phyloP scores from a whole-genome alignment of 1,140 invertebrate species.

The Drosophila serrata region DNA sequence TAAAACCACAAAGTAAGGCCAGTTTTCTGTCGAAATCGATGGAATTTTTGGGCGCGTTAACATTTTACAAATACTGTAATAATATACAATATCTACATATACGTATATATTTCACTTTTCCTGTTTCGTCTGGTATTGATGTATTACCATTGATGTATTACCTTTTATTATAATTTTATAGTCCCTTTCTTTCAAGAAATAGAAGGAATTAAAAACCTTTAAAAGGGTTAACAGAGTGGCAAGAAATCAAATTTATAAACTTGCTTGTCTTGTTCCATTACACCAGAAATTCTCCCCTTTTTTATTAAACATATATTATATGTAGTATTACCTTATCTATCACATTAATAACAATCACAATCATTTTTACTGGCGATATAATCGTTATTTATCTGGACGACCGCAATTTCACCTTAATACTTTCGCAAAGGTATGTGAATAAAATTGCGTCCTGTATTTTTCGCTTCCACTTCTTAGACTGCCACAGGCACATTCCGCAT shows the following conservation, averaged over 20 bases:
- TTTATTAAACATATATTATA: no score
- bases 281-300: no score
- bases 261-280: no score
- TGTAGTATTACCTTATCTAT: neutral
- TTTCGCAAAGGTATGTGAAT: slow-evolving; percentile 8
- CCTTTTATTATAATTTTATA: neutral
- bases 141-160: neutral
- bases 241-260: no score
- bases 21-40: slow-evolving; percentile 51
- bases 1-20: slow-evolving; percentile 13
- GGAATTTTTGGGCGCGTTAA: slow-evolving; percentile 31
- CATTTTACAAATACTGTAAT: slow-evolving; percentile 44
- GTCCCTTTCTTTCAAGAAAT: neutral
- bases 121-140: neutral
- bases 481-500: slow-evolving; percentile 28
- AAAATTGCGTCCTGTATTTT: slow-evolving; percentile 22
- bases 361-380: neutral
- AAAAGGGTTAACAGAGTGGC: neutral
- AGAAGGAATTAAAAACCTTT: neutral
- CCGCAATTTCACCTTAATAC: slow-evolving; percentile 5
- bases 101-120: neutral
- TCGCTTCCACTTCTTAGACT: slow-evolving; percentile 29
- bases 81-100: neutral
- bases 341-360: neutral
- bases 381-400: neutral